phyloP scores from a whole-genome alignment of 2,797 vertebrate species.

The Urosaurus nigricauda region DNA sequence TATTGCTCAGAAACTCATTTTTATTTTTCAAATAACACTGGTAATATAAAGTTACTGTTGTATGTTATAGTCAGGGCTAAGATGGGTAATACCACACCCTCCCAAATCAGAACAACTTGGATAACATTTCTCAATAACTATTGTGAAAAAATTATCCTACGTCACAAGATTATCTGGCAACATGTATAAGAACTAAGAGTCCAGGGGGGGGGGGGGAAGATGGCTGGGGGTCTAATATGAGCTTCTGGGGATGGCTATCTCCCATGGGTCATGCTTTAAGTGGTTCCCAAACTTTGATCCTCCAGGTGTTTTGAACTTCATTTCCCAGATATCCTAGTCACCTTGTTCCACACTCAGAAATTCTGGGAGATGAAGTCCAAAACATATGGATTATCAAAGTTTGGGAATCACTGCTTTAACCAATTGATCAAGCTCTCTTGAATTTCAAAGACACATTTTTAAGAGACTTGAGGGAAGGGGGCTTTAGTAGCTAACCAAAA shows the following conservation, averaged over 20 bases:
- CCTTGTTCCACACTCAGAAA: too few relatives aligned
- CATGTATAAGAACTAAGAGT: not conserved
- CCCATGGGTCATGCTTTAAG: not conserved
- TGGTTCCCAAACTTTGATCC: too few relatives aligned
- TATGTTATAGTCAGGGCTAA: not conserved
- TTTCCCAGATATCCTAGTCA: too few relatives aligned
- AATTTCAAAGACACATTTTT: not conserved
- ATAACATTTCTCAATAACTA: not conserved
- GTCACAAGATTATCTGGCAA: too few relatives aligned
- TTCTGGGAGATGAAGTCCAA: too few relatives aligned
- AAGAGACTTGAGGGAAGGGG: not conserved
- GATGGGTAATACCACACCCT: not conserved
- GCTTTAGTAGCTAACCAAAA: not conserved
- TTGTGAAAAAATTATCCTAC: not conserved
- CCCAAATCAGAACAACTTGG: not conserved
- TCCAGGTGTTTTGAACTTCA: too few relatives aligned
- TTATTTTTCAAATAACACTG: constrained; percentile 1
- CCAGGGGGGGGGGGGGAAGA: too few relatives aligned
- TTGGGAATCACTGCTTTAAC: not conserved
- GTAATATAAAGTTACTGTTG: rapidly evolving
- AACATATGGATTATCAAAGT: too few relatives aligned
- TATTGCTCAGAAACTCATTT: too few relatives aligned
- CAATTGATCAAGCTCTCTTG: not conserved
- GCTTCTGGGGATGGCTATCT: not conserved
- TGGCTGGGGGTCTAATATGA: not conserved